Conservation (phyloP, 2,797 vertebrate genomes). For the Sebastes oblongus region DNA sequence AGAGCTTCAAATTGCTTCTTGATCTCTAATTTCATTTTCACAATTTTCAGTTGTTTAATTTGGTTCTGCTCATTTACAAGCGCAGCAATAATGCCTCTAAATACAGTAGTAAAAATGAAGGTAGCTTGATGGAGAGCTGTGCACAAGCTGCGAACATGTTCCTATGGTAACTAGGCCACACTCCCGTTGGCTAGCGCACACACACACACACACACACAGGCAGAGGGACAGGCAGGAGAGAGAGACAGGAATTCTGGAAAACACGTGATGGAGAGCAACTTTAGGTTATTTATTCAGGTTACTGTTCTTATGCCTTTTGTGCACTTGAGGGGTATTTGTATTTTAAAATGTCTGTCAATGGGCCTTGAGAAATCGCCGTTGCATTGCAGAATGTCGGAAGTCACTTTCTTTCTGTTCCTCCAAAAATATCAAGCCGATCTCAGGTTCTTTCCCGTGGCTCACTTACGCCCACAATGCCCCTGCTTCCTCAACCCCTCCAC, state of each 20-base stretch:
- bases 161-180: constrained; percentile 79
- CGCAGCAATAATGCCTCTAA: constrained; percentile 37
- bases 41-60: constrained; percentile 35
- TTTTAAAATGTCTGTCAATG: background rate
- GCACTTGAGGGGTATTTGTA: background rate
- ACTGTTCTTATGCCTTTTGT: background rate
- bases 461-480: constrained; percentile 62
- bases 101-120: constrained; percentile 56
- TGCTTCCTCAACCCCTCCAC: constrained; percentile 65
- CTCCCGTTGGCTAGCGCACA: constrained; percentile 58
- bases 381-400: constrained; percentile 2
- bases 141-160: constrained; percentile 67
- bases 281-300: constrained; percentile 41
- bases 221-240: constrained; percentile 54
- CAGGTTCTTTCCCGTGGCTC: constrained; percentile 57
- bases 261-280: constrained; percentile 44
- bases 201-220: background rate
- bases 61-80: constrained; percentile 39
- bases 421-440: constrained; percentile 49
- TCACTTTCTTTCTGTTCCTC: constrained; percentile 21
- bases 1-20: constrained; percentile 11
- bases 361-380: background rate
- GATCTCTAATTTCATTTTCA: background rate
- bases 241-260: constrained; percentile 44
- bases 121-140: constrained; percentile 58